Conservation (phyloP, 2,888 invertebrate species). For the Deroplatys truncata region DNA sequence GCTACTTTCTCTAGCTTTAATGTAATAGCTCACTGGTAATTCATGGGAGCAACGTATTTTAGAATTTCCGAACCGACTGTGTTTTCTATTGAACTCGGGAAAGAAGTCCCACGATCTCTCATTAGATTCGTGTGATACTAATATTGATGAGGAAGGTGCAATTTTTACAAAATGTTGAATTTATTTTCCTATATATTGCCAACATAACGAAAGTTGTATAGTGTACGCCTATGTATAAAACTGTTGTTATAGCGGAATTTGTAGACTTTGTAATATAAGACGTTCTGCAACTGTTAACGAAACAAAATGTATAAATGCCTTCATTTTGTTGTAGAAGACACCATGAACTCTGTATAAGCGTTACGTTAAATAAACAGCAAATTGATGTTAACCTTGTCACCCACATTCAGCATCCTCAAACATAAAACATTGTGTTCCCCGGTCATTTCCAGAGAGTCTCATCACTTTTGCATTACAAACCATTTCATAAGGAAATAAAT, state of each 20-base stretch:
- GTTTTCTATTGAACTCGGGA: neutral
- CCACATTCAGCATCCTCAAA: too few species aligned
- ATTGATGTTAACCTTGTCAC: neutral
- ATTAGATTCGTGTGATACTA: neutral
- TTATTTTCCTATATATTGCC: slow-evolving; percentile 23
- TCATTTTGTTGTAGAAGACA: slow-evolving; percentile 21
- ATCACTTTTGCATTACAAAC: too few species aligned
- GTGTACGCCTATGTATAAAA: slow-evolving; percentile 2
- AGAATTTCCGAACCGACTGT: neutral
- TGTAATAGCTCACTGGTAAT: neutral
- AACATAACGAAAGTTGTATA: slow-evolving; percentile 2
- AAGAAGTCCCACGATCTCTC: neutral
- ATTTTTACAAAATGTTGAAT: slow-evolving; percentile 16
- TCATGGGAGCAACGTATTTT: neutral
- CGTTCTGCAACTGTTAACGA: slow-evolving; percentile 1
- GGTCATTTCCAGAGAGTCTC: too few species aligned
- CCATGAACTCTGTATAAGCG: slow-evolving; percentile 15
- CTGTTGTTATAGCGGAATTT: slow-evolving; percentile 19
- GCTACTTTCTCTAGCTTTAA: neutral
- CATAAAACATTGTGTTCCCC: too few species aligned
- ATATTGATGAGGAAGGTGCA: slow-evolving; percentile 7
- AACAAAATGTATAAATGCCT: slow-evolving; percentile 14
- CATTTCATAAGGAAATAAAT: too few species aligned
- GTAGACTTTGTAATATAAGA: slow-evolving; percentile 18
- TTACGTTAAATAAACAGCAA: slow-evolving; percentile 18